These are phyloP conservation scores for Oopsacas minuta DNA, from an alignment of 37 sponge, comb jelly and placozoan species.

Conservation along the genomic window DNA sequence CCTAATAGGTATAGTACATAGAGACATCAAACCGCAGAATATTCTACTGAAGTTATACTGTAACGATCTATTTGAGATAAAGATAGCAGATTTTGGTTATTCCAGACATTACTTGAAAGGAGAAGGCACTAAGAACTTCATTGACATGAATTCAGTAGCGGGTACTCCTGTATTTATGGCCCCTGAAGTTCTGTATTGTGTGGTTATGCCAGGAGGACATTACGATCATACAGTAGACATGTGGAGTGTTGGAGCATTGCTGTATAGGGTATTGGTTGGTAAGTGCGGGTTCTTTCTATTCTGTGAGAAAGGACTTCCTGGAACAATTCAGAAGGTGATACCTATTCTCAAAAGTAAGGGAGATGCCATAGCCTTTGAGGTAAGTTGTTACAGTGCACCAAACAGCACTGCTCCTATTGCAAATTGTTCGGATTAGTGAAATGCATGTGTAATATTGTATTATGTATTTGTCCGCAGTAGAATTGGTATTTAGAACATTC, in stretches of 20 bases:
- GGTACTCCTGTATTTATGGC: conserved; percentile 98
- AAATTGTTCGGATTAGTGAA: too few relatives aligned
- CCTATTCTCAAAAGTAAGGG: conserved; percentile 65
- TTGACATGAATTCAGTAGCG: conserved; percentile 73
- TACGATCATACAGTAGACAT: conserved; percentile 87
- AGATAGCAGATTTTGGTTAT: conserved; percentile 90
- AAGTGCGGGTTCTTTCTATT: conserved; percentile 79
- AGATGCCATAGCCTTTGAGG: conserved; percentile 79
- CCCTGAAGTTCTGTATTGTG: conserved; percentile 79
- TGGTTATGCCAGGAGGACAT: conserved; percentile 51
- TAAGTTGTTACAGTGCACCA: too few relatives aligned
- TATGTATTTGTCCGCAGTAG: too few relatives aligned
- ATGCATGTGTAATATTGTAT: too few relatives aligned
- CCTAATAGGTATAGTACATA: not conserved
- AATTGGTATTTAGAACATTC: too few relatives aligned
- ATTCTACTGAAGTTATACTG: conserved; percentile 9
- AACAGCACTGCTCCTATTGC: too few relatives aligned
- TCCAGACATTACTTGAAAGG: conserved; percentile 60
- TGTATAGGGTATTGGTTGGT: conserved; percentile 72
- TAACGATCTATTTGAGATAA: conserved; percentile 43
- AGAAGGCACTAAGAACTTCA: conserved; percentile 45
- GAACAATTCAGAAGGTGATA: conserved; percentile 52
- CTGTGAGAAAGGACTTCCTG: not conserved
- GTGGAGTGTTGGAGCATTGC: conserved; percentile 83
- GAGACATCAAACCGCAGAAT: not conserved